Conservation (phyloP, 2,888 invertebrate species). For the Laspeyria flexula region DNA sequence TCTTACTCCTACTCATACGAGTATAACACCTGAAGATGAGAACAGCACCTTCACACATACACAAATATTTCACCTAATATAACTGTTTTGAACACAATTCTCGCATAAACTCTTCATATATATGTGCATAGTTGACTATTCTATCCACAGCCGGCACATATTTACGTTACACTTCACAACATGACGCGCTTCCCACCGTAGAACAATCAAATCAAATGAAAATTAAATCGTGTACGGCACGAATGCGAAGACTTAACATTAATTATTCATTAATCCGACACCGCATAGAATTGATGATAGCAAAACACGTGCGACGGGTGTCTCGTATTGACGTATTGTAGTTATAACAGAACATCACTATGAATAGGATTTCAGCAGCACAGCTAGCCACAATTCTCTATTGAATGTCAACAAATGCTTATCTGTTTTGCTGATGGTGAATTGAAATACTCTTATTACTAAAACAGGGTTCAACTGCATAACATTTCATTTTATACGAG, state of each 20-base stretch:
- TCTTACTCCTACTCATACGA: too few species aligned
- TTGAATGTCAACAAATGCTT: too few species aligned
- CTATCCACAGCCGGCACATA: slow-evolving; percentile 38
- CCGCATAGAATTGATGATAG: slow-evolving; percentile 63
- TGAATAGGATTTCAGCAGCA: neutral
- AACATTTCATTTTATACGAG: too few species aligned
- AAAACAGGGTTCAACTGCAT: too few species aligned
- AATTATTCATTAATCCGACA: slow-evolving; percentile 63
- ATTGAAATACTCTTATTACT: too few species aligned
- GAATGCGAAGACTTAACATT: slow-evolving; percentile 64
- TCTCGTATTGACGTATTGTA: slow-evolving; percentile 42
- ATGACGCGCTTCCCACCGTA: slow-evolving; percentile 44
- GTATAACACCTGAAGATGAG: too few species aligned
- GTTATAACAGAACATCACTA: slow-evolving; percentile 13
- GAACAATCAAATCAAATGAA: slow-evolving; percentile 63
- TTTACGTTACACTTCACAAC: slow-evolving; percentile 52
- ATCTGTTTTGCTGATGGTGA: too few species aligned
- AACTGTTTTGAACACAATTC: neutral
- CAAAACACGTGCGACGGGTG: slow-evolving; percentile 53
- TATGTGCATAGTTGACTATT: slow-evolving; percentile 8
- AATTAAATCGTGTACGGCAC: slow-evolving; percentile 65
- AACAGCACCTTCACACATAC: slow-evolving; percentile 1
- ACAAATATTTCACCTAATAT: neutral
- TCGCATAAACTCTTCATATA: slow-evolving; percentile 1
- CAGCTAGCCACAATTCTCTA: too few species aligned